These are phyloP conservation scores for Ectobius pallidus DNA, from an alignment of 2,888 invertebrate genomes.

Conservation along the genomic window DNA sequence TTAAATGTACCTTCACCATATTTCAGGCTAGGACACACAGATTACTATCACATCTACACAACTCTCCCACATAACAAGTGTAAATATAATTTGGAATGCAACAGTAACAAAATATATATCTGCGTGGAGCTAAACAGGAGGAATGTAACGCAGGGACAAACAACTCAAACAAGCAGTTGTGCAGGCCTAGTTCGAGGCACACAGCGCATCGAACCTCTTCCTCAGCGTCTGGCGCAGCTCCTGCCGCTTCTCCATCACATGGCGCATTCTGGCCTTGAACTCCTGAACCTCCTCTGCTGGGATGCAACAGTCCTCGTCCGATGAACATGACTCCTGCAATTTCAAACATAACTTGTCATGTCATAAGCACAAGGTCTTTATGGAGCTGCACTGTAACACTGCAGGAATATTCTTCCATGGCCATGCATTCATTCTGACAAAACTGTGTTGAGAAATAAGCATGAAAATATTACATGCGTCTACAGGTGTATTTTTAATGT, in stretches of 20 bases:
- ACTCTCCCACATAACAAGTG: constrained; percentile 10
- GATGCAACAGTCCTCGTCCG: constrained; percentile 75
- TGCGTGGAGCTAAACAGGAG: background rate
- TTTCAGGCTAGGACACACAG: constrained; percentile 36
- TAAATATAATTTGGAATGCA: constrained; percentile 26
- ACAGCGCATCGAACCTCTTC: constrained; percentile 82
- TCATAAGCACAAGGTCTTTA: no score
- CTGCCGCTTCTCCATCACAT: constrained; percentile 79
- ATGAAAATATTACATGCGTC: no score
- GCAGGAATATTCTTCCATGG: no score
- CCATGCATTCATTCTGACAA: no score
- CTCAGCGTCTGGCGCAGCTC: constrained; percentile 81
- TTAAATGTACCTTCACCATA: constrained; percentile 35
- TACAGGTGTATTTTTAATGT: no score
- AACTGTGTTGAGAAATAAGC: no score
- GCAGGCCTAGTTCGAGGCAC: constrained; percentile 38
- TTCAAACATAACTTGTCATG: no score
- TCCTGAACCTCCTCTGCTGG: constrained; percentile 87
- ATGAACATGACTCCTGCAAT: constrained; percentile 76
- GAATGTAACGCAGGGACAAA: constrained; percentile 29
- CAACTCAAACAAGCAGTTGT: no score
- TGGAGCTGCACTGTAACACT: no score
- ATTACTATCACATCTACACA: background rate
- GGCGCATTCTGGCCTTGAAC: constrained; percentile 80
- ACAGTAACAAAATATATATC: background rate